These are phyloP conservation scores for Eristalinus aeneus DNA, from an alignment of 2,888 invertebrate genomes.

Conservation along the genomic window DNA sequence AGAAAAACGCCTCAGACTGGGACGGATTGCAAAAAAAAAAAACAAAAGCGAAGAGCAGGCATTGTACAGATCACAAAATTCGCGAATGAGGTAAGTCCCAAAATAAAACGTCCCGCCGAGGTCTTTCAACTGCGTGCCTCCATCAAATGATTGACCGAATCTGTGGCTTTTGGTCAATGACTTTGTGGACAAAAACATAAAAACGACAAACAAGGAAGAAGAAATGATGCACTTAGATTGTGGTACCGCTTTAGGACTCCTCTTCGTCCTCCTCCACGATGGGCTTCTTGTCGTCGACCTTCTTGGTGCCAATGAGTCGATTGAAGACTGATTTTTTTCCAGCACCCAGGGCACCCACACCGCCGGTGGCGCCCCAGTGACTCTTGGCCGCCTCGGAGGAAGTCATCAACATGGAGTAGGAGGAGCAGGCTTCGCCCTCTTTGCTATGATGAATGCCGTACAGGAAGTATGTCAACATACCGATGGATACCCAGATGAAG, in stretches of 20 bases:
- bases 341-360: conserved; percentile 63
- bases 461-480: conserved; percentile 90
- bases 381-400: conserved; percentile 84
- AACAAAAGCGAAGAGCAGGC: background rate
- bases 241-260: conserved; percentile 55
- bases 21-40: conserved; percentile 1
- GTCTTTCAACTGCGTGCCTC: conserved; percentile 41
- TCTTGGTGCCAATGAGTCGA: conserved; percentile 77
- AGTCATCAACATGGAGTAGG: conserved; percentile 86
- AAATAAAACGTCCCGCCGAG: conserved; percentile 25
- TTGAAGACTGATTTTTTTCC: conserved; percentile 76
- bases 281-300: conserved; percentile 76
- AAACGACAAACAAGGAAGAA: background rate
- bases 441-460: conserved; percentile 94
- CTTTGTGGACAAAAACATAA: background rate
- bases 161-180: conserved; percentile 38
- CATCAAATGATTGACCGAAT: conserved; percentile 16
- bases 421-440: conserved; percentile 84
- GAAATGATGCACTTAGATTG: background rate
- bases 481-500: conserved; percentile 92
- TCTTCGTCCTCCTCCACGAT: conserved; percentile 77
- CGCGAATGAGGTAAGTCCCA: conserved; percentile 41
- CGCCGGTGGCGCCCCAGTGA: conserved; percentile 83
- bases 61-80: background rate
- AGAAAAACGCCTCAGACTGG: background rate